Evolutionary conservation across 1,140 invertebrate species (phyloP).

Genomic region (Cepaea nemoralis): DNA sequence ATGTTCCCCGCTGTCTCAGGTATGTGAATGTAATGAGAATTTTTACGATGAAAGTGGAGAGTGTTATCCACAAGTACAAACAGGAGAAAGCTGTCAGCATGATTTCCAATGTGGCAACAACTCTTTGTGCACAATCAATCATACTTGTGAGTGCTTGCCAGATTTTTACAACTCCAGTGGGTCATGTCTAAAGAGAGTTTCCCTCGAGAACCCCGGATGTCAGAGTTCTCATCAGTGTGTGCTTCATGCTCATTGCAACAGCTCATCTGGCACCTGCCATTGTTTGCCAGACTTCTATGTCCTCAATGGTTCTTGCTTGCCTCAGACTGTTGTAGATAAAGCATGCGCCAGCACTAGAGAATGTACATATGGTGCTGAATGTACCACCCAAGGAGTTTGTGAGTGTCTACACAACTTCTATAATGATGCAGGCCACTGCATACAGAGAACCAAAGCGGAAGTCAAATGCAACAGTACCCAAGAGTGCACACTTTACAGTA

Average conservation of each 20-base stretch:
- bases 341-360: slow-evolving; percentile 31
- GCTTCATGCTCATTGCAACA: slow-evolving; percentile 31
- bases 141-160: slow-evolving; percentile 30
- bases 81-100: neutral
- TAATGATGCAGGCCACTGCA: slow-evolving; percentile 31
- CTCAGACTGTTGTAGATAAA: slow-evolving; percentile 29
- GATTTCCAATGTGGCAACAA: slow-evolving; percentile 21
- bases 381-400: slow-evolving; percentile 27
- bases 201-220: slow-evolving; percentile 26
- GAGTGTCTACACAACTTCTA: slow-evolving; percentile 40
- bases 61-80: neutral
- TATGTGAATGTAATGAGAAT: slow-evolving; percentile 5
- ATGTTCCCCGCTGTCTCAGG: neutral
- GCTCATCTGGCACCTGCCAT: slow-evolving; percentile 25
- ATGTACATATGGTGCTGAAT: slow-evolving; percentile 36
- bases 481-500: neutral
- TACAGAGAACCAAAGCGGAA: neutral
- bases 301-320: slow-evolving; percentile 9
- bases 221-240: slow-evolving; percentile 27
- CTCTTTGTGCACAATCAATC: neutral
- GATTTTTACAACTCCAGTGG: slow-evolving; percentile 32
- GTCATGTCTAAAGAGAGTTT: slow-evolving; percentile 27
- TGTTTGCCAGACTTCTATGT: slow-evolving; percentile 30
- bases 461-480: neutral
- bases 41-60: neutral